These are phyloP conservation scores for Botia almorhae DNA, from an alignment of 2,797 vertebrate genomes.

Conservation along the genomic window DNA sequence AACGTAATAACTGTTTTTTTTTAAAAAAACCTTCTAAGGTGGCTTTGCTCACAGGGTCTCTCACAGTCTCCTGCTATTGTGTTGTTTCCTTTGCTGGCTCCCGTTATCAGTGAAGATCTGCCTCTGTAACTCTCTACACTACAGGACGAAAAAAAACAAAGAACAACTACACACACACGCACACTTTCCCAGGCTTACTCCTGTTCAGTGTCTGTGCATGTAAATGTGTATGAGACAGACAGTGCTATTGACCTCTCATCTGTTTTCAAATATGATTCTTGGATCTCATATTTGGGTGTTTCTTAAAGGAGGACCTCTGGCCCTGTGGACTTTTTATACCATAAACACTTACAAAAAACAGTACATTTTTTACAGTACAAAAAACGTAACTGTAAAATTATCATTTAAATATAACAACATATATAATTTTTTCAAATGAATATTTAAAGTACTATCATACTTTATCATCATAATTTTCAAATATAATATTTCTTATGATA, in stretches of 20 bases:
- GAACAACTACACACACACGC: constrained; percentile 1
- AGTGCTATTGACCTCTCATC: not conserved
- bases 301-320: not conserved
- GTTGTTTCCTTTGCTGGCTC: constrained; percentile 60
- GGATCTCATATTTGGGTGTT: not conserved
- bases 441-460: too few relatives aligned
- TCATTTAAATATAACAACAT: too few relatives aligned
- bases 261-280: not conserved
- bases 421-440: too few relatives aligned
- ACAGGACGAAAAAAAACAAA: constrained; percentile 46
- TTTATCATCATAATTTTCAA: too few relatives aligned
- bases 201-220: not conserved
- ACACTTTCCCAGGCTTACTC: constrained; percentile 38
- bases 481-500: too few relatives aligned
- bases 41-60: constrained; percentile 40
- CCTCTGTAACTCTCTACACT: constrained; percentile 42
- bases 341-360: too few relatives aligned
- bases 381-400: too few relatives aligned
- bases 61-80: constrained; percentile 51
- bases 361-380: too few relatives aligned
- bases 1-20: too few relatives aligned
- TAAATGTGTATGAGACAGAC: not conserved
- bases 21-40: constrained; percentile 44
- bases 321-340: not conserved
- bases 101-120: constrained; percentile 59